These are phyloP conservation scores for Chrysemys picta DNA, from an alignment of 2,113 vertebrate genomes.

Conservation along the genomic window DNA sequence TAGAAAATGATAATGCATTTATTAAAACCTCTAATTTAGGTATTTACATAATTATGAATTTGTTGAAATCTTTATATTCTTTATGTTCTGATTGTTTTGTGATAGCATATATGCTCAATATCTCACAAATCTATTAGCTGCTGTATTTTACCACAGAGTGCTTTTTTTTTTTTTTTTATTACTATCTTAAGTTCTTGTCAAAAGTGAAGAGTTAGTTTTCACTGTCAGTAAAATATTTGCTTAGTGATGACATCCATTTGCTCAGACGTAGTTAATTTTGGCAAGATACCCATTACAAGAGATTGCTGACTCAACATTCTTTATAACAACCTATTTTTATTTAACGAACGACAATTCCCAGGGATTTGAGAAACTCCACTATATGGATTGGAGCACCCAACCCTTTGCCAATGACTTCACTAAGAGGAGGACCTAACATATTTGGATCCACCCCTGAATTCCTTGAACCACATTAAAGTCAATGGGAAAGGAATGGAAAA, in stretches of 20 bases:
- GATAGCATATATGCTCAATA: not conserved
- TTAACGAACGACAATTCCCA: conserved; percentile 50
- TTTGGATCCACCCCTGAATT: not conserved
- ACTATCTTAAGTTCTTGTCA: not conserved
- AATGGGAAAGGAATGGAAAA: not conserved
- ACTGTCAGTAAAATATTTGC: conserved; percentile 4
- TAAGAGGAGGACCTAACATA: not conserved
- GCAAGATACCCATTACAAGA: conserved; percentile 11
- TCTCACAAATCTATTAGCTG: not conserved
- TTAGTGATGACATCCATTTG: conserved; percentile 27
- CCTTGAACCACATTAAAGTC: not conserved
- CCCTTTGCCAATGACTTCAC: not conserved
- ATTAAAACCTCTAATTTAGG: not conserved
- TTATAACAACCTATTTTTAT: conserved; percentile 9
- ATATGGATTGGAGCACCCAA: too few species aligned
- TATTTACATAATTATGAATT: not conserved
- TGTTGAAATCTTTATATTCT: not conserved
- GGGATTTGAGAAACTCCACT: not conserved
- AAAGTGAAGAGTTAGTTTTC: not conserved
- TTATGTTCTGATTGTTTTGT: not conserved
- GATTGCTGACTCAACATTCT: not conserved
- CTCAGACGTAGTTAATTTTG: conserved; percentile 3
- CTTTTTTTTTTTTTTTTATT: not conserved
- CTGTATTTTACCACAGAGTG: not conserved
- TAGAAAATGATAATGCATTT: not conserved